Evolutionary conservation across 2,113 vertebrate species (phyloP).

Genomic region (Craseonycteris thonglongyai): DNA sequence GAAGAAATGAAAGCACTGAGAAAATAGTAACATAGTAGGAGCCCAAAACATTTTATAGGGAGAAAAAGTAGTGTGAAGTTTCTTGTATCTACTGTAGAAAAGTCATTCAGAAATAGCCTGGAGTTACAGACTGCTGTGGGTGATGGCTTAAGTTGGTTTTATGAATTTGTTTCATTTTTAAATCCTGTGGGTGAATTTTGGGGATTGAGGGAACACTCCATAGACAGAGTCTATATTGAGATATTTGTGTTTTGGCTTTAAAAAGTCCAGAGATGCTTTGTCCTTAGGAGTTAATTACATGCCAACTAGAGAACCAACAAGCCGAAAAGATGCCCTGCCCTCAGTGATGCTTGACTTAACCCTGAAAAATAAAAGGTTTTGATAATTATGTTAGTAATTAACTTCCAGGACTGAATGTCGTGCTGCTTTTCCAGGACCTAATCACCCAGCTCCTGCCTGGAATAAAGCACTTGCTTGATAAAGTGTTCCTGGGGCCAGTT

Average conservation of each 20-base stretch:
- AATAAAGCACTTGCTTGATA: constrained; percentile 11
- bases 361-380: constrained; percentile 51
- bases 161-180: neutral
- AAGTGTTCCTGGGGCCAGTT: constrained; percentile 44
- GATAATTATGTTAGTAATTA: constrained; percentile 72
- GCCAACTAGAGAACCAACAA: constrained; percentile 48
- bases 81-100: neutral
- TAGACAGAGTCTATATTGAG: neutral
- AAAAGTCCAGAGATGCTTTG: neutral
- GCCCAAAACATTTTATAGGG: neutral
- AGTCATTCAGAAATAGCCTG: neutral
- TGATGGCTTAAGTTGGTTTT: neutral
- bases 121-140: neutral
- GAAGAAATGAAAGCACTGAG: neutral
- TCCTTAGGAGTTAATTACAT: constrained; percentile 21
- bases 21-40: neutral
- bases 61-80: neutral
- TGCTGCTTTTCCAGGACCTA: constrained; percentile 20
- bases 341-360: constrained; percentile 52
- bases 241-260: neutral
- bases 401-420: constrained; percentile 46
- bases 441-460: constrained; percentile 43
- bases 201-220: neutral
- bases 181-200: neutral
- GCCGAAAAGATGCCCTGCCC: neutral